A percentile compares a stretch with the other conserved stretches of the same genome.
These are phyloP conservation scores for Micromys minutus DNA, from an alignment of 2,113 vertebrate genomes.

Conservation along the genomic window DNA sequence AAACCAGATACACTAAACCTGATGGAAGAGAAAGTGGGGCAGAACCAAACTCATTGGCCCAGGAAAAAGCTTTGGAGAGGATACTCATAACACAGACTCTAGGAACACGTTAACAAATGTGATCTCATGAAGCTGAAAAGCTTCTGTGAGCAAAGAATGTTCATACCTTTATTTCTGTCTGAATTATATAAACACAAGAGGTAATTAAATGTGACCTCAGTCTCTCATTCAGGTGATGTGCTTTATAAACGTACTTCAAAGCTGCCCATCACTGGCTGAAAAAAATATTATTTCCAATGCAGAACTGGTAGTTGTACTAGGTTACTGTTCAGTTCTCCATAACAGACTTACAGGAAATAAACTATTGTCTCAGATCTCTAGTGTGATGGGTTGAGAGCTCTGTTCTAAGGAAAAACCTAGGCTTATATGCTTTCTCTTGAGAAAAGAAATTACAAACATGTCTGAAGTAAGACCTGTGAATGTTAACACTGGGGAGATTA, in stretches of 20 bases:
- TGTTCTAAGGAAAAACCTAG: background rate
- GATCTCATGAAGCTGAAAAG: background rate
- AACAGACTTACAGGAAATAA: constrained; percentile 13
- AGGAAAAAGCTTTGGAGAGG: background rate
- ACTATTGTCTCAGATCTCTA: background rate
- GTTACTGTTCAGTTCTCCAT: background rate
- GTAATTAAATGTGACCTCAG: background rate
- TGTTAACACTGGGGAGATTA: background rate
- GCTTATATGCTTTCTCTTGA: background rate
- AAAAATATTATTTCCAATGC: background rate
- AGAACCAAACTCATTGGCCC: background rate
- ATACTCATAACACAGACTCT: background rate
- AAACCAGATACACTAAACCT: background rate
- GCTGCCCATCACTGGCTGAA: background rate
- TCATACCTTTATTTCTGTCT: background rate
- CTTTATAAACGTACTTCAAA: background rate
- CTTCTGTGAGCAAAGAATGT: background rate
- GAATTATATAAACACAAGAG: constrained; percentile 22
- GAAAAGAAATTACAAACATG: background rate
- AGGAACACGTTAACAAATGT: background rate
- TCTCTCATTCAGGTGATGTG: background rate
- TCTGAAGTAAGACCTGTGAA: background rate
- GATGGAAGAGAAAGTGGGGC: background rate
- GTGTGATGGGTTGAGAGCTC: background rate
- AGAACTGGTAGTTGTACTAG: background rate